Conservation (phyloP, 2,113 vertebrate species). For the Arizona elegans region DNA sequence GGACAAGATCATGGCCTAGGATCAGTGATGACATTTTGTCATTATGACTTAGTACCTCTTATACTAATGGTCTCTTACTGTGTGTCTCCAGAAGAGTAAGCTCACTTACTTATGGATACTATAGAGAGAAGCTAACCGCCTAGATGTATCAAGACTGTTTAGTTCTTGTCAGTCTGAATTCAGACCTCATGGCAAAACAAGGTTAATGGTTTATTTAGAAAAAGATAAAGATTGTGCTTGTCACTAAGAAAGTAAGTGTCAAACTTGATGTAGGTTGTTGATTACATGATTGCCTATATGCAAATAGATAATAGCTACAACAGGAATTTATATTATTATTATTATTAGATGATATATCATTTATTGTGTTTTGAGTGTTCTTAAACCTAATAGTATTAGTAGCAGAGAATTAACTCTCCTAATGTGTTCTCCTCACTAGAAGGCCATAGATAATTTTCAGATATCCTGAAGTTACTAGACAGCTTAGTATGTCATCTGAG, state of each 20-base stretch:
- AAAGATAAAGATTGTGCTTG: background rate
- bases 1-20: background rate
- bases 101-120: background rate
- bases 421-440: background rate
- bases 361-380: background rate
- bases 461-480: background rate
- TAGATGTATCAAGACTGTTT: background rate
- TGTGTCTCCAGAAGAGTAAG: background rate
- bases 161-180: background rate
- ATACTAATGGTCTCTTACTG: background rate
- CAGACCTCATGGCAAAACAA: background rate
- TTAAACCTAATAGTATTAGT: background rate
- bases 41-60: background rate
- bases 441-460: background rate
- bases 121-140: background rate
- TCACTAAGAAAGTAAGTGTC: background rate
- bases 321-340: background rate
- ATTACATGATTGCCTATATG: background rate
- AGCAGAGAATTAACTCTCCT: background rate
- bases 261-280: background rate
- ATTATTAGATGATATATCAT: background rate
- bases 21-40: slow-evolving; percentile 12
- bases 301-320: background rate
- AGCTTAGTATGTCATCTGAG: background rate
- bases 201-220: slow-evolving; percentile 3